Conservation (phyloP, 2,888 invertebrate genomes). For the Cabera pusaria region DNA sequence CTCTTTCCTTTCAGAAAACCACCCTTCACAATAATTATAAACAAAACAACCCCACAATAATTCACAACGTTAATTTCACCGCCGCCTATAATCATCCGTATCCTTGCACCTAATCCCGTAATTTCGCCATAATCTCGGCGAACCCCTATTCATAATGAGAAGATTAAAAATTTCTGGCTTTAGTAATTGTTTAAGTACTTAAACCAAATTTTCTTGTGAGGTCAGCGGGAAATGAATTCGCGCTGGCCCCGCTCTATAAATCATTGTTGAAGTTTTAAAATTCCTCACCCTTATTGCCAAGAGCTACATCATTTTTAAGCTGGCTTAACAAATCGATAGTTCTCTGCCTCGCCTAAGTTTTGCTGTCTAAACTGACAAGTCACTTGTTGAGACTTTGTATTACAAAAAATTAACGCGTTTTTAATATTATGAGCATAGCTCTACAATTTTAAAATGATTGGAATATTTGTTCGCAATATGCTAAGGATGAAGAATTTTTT, state of each 20-base stretch:
- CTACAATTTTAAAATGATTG: conserved; percentile 6
- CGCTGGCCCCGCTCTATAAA: conserved; percentile 24
- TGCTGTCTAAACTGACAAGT: no score
- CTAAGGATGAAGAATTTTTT: no score
- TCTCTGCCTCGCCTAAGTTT: no score
- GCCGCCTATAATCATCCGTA: conserved; percentile 37
- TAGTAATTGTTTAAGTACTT: conserved; percentile 60
- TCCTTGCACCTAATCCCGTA: conserved; percentile 49
- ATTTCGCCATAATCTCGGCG: conserved; percentile 59
- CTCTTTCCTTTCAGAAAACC: no score
- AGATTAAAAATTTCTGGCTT: conserved; percentile 65
- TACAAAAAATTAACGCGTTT: no score
- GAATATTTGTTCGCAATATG: conserved; percentile 18
- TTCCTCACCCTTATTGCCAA: conserved; percentile 10
- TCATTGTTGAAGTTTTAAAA: conserved; percentile 23
- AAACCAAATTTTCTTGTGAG: conserved; percentile 52
- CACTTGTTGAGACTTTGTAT: no score
- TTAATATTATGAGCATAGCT: no score
- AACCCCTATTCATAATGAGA: conserved; percentile 63
- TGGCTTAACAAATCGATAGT: conserved; percentile 5
- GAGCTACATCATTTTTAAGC: conserved; percentile 6
- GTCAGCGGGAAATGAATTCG: conserved; percentile 38
- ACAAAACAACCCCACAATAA: conserved; percentile 18
- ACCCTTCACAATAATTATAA: conserved; percentile 16
- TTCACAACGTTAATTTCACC: conserved; percentile 32